Evolutionary conservation across 2,113 vertebrate species (phyloP).

Genomic region (Morphnarchus princeps): DNA sequence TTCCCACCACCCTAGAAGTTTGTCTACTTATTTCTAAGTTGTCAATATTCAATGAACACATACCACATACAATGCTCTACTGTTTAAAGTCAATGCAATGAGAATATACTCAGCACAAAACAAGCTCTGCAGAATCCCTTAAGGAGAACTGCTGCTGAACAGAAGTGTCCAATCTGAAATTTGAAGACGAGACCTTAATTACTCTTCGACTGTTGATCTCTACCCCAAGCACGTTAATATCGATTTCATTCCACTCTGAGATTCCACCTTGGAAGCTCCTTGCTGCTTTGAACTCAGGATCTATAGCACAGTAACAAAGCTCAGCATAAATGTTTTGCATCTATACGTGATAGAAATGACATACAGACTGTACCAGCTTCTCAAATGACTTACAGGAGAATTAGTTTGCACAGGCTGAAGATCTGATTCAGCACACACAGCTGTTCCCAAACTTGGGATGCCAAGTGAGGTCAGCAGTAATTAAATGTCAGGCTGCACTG

Average conservation of each 20-base stretch:
- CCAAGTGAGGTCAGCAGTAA: conserved; percentile 27
- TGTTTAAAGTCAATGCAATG: background rate
- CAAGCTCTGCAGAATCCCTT: background rate
- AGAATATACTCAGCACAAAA: background rate
- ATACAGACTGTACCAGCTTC: background rate
- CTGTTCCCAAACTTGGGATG: conserved; percentile 12
- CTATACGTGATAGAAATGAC: background rate
- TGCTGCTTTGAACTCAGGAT: background rate
- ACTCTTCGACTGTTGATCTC: background rate
- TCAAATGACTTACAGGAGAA: background rate
- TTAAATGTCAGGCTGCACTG: background rate
- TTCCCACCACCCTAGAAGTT: background rate
- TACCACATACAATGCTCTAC: background rate
- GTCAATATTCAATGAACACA: background rate
- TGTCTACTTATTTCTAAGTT: background rate
- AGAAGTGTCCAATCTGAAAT: background rate
- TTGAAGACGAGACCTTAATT: background rate
- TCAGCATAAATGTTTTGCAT: background rate
- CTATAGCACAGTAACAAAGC: background rate
- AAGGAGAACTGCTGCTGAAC: background rate
- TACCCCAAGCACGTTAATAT: background rate
- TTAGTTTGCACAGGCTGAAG: background rate
- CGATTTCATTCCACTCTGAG: background rate
- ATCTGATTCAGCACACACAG: conserved; percentile 26
- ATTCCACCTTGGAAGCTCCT: background rate